phyloP scores from a whole-genome alignment of 2,797 vertebrate species.

The Sciurus vulgaris region DNA sequence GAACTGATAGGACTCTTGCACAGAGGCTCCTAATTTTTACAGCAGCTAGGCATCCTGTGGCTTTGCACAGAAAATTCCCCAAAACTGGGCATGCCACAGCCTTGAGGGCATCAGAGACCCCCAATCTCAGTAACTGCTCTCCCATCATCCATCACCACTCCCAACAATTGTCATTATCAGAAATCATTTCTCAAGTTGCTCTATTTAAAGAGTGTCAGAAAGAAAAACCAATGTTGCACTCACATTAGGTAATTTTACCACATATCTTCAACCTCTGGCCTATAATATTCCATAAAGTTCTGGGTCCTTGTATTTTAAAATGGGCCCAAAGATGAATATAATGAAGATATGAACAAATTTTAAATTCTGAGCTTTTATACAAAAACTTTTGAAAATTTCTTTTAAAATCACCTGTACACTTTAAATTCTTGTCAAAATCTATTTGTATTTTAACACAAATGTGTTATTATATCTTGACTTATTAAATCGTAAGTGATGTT shows the following conservation, averaged over 20 bases:
- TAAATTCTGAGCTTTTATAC: neutral
- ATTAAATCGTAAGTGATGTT: neutral
- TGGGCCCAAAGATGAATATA: neutral
- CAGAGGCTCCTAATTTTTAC: too few species aligned
- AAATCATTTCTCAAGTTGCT: neutral
- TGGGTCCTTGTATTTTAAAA: neutral
- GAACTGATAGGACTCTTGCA: too few species aligned
- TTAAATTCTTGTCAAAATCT: constrained; percentile 12
- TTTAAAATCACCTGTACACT: neutral
- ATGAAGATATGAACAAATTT: neutral
- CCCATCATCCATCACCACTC: too few species aligned
- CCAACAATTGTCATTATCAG: neutral
- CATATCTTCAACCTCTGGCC: neutral
- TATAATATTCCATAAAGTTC: neutral
- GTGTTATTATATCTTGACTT: neutral
- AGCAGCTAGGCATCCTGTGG: too few species aligned
- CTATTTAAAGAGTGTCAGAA: neutral
- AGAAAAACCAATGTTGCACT: neutral
- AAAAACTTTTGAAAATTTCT: neutral
- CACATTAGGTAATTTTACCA: neutral
- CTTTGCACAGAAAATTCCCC: too few species aligned
- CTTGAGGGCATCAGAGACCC: too few species aligned
- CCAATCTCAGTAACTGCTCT: too few species aligned
- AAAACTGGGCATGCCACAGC: too few species aligned
- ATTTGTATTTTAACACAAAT: neutral